Base-by-base conservation (phyloP, 2,113 vertebrate species). In the Odontophorus gujanensis region DNA sequence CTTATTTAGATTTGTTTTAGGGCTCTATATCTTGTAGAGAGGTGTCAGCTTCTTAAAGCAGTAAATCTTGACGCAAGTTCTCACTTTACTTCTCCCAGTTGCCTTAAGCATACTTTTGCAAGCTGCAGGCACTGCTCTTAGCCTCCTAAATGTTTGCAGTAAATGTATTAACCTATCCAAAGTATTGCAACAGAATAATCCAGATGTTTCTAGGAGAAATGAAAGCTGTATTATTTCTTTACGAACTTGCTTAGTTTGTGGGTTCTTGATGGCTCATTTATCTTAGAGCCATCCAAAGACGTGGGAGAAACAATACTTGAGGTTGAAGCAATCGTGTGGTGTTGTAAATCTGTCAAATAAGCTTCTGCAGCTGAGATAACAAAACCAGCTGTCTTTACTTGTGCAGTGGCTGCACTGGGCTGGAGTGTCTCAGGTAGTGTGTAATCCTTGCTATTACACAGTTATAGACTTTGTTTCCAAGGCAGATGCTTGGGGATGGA, bases 121-220 rank as follows among this genome's bases (percentile, higher is more conserved):
- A 86, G 53, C 73, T 79, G 67, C 32, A 50, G 28, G 58, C 81
- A 83, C 76, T 26, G 15, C 72, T 91, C 87, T 87, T 93, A 71
- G 78, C 68, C 83, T 87, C 6, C 88, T 92, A 61, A 92, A 92
- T 25, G 13, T 80, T 71, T 84, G 43, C 90, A 73, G 85, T 45
- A 84, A 92, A 82, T 6, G 50, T 47, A 62, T 80, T 77, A 89
- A 79, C 57, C 45, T 89, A 59, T 85, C 45, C 63, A 76, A 87
- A 93, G 57, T 47, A 11, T 76, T 76, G 20, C 79, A 58, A 48
- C 32, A 48, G 73, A 43, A 20, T 59, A 67, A 4, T 47, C n/a
- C 65, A 84, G 50, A 47, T 89, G 40, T 30, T 74, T 20, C 80
- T 74, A 50, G 53, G 68, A 68, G 26, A 80, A 85, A 26, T 57